phyloP scores from a whole-genome alignment of 1,140 invertebrate species.

The Trichonephila inaurata region DNA sequence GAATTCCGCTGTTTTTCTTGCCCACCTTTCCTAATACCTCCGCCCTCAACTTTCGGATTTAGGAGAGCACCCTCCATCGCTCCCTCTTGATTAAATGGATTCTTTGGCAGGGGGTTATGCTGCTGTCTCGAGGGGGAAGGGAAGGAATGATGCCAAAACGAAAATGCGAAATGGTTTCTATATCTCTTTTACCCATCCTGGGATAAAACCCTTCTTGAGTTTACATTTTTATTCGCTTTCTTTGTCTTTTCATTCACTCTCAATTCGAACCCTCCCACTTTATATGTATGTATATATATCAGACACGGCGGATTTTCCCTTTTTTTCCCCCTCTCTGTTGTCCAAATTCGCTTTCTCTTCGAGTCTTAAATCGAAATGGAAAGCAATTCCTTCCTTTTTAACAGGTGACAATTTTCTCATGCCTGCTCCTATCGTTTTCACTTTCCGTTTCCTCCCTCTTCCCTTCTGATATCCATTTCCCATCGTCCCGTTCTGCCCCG shows the following conservation, averaged over 20 bases:
- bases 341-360: not conserved
- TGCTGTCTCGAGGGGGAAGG: not conserved
- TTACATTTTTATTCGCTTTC: slow-evolving; percentile 41
- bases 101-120: not conserved
- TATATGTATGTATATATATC: not conserved
- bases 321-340: not conserved
- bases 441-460: not conserved
- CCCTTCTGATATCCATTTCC: slow-evolving; percentile 10
- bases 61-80: not conserved
- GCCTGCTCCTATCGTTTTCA: slow-evolving; percentile 26
- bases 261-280: not conserved
- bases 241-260: slow-evolving; percentile 5
- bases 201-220: not conserved
- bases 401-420: slow-evolving; percentile 57
- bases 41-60: not conserved
- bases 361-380: slow-evolving; percentile 56
- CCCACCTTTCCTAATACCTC: not conserved
- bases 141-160: not conserved
- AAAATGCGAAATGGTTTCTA: slow-evolving; percentile 20
- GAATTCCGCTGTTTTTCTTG: not conserved
- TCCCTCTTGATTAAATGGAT: slow-evolving; percentile 32
- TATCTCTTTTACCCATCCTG: slow-evolving; percentile 12
- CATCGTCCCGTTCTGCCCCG: not conserved
- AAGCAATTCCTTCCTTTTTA: slow-evolving; percentile 52
- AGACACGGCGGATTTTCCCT: not conserved